Evolutionary conservation across 2,888 invertebrate genomes (phyloP).

Genomic region (Margaritifera margaritifera): DNA sequence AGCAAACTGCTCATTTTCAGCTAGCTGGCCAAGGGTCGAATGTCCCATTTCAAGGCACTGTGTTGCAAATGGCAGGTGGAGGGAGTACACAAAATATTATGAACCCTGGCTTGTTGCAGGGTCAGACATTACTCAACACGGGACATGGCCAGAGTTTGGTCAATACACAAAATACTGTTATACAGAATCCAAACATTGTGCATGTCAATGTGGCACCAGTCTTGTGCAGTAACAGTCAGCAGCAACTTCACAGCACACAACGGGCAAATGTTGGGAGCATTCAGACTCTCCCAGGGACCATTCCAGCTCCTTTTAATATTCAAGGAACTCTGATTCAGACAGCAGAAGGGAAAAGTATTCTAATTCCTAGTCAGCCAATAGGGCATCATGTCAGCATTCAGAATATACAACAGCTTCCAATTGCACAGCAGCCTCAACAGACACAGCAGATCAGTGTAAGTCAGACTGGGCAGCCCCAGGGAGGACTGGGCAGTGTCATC

Average conservation of each 20-base stretch:
- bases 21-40: slow-evolving; percentile 15
- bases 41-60: slow-evolving; percentile 8
- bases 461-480: too few species aligned
- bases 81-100: slow-evolving; percentile 27
- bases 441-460: slow-evolving; percentile 16
- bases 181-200: slow-evolving; percentile 63
- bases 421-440: slow-evolving; percentile 18
- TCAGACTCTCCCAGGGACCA: slow-evolving; percentile 31
- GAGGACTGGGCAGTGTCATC: slow-evolving; percentile 30
- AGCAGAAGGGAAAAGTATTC: slow-evolving; percentile 58
- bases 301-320: slow-evolving; percentile 36
- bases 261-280: slow-evolving; percentile 30
- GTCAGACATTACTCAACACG: slow-evolving; percentile 38
- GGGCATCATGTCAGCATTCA: slow-evolving; percentile 54
- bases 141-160: slow-evolving; percentile 39
- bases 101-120: slow-evolving; percentile 30
- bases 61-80: slow-evolving; percentile 6
- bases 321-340: slow-evolving; percentile 64
- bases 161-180: slow-evolving; percentile 61
- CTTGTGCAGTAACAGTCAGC: slow-evolving; percentile 43
- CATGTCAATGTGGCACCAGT: slow-evolving; percentile 59
- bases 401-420: slow-evolving; percentile 40
- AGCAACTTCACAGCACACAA: slow-evolving; percentile 31
- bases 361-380: slow-evolving; percentile 50
- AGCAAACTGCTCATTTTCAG: slow-evolving; percentile 38